Conservation (phyloP, 64 coral and sea anemone species). For the Cladopsammia gracilis region DNA sequence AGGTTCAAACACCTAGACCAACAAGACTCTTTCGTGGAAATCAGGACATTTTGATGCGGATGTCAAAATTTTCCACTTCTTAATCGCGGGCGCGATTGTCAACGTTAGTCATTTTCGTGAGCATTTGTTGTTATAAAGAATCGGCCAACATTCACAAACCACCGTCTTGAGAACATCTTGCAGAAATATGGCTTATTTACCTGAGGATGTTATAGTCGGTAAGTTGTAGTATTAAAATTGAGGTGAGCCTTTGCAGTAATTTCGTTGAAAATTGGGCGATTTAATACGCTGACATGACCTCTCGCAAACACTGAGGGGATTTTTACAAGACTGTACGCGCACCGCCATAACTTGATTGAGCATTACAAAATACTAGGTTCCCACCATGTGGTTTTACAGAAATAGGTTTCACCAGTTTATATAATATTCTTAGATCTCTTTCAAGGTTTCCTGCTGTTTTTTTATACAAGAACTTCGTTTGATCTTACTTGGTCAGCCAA, state of each 20-base stretch:
- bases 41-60: not conserved
- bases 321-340: not conserved
- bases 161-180: not conserved
- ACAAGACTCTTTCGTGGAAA: too few species aligned
- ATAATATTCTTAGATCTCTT: not conserved
- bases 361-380: not conserved
- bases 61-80: not conserved
- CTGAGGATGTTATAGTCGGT: conserved; percentile 3
- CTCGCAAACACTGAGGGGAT: too few species aligned
- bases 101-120: not conserved
- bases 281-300: too few species aligned
- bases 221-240: not conserved
- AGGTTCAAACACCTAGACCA: too few species aligned
- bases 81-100: not conserved
- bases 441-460: not conserved
- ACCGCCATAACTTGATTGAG: not conserved
- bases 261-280: too few species aligned
- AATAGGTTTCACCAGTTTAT: not conserved
- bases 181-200: conserved; percentile 12
- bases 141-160: not conserved
- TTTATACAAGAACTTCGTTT: not conserved
- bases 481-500: not conserved
- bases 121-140: not conserved
- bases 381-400: too few species aligned
- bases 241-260: not conserved